These are phyloP conservation scores for Heliconius hermathena DNA, from an alignment of 1,140 invertebrate species.

Conservation along the genomic window DNA sequence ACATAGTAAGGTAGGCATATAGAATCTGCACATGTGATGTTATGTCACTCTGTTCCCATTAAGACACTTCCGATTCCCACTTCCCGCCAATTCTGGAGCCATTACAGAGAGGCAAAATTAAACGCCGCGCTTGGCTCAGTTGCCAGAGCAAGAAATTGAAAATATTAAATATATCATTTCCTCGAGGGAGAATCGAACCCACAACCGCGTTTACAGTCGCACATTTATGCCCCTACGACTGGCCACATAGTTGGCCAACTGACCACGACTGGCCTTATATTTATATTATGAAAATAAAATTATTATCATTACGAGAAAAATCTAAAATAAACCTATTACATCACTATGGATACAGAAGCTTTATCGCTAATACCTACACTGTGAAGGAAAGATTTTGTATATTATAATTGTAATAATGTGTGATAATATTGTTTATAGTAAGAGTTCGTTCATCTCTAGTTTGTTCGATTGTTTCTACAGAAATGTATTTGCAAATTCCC, in stretches of 20 bases:
- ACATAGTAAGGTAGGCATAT: no score
- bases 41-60: no score
- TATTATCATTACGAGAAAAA: background rate
- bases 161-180: no score
- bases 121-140: no score
- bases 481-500: background rate
- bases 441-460: constrained; percentile 2
- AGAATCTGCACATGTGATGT: no score
- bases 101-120: no score
- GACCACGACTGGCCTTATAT: background rate
- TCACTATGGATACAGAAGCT: background rate
- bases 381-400: background rate
- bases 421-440: background rate
- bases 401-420: background rate
- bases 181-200: no score
- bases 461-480: background rate
- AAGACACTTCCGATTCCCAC: no score
- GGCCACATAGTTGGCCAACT: background rate
- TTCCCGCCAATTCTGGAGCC: no score
- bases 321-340: background rate
- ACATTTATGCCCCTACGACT: no score
- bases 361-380: constrained; percentile 7
- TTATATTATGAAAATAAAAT: background rate
- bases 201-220: no score
- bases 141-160: no score